phyloP scores from a whole-genome alignment of 1,140 invertebrate genomes.

The Aricia agestis region DNA sequence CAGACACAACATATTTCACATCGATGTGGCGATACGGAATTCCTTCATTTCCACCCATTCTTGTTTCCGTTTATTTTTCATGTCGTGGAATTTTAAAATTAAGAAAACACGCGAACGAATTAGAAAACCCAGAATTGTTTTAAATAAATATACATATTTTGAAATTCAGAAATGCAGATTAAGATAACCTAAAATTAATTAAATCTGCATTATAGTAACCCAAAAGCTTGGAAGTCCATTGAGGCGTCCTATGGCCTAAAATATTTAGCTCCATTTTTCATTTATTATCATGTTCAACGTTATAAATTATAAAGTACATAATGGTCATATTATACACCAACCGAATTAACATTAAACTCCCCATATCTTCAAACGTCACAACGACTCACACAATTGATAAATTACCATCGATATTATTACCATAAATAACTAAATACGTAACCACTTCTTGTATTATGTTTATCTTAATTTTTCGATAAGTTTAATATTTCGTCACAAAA shows the following conservation, averaged over 20 bases:
- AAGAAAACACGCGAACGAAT: constrained; percentile 38
- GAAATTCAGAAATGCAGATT: not conserved
- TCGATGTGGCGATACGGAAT: constrained; percentile 53
- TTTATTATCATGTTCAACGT: too few species aligned
- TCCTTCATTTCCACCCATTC: constrained; percentile 55
- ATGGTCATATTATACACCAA: not conserved
- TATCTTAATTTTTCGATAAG: constrained; percentile 1
- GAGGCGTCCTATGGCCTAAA: too few species aligned
- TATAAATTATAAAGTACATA: not conserved
- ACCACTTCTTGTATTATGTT: not conserved
- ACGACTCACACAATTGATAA: not conserved
- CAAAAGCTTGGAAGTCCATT: too few species aligned
- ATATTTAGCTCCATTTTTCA: too few species aligned
- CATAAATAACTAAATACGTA: constrained; percentile 1
- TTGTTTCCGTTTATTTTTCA: constrained; percentile 36
- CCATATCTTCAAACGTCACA: not conserved
- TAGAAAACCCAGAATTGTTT: not conserved
- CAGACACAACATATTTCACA: constrained; percentile 53
- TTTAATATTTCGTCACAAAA: not conserved
- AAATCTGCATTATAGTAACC: too few species aligned
- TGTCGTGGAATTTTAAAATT: constrained; percentile 53
- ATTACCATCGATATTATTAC: not conserved
- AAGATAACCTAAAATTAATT: too few species aligned
- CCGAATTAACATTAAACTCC: not conserved
- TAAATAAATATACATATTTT: not conserved